Evolutionary conservation across 2,888 invertebrate species (phyloP), one percentile per base, ranked within the genome.

Genomic region (Orthosia gracilis): DNA sequence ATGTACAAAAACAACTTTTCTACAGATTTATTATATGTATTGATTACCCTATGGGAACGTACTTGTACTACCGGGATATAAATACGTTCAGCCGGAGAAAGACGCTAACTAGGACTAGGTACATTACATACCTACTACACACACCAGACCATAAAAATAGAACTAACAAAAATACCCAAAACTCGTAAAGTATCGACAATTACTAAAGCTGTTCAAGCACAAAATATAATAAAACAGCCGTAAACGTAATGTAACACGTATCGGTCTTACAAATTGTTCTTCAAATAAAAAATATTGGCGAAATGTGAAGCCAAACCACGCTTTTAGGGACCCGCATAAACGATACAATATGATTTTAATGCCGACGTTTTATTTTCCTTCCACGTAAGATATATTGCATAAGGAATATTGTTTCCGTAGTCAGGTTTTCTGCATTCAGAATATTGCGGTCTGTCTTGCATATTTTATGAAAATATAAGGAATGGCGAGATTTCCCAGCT

Each of bases 221-320:
- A 72, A 80, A 85, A 83, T 67, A 65, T 57, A 76, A 74, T 76
- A 71, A 79, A 81, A 87, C 80, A 74, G 64, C 66, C 67, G 75
- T 76, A 79, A 80, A 78, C 63, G 69, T 80, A 81, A 88, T 65
- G 65, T 58, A 62, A 76, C 85, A 88, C 87, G 86, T 83, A 71
- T 74, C 40, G 69, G 82, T 77, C 83, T 83, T 80, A 76, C 84
- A 88, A 89, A 89, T 89, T 87, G 86, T 86, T 85, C 78, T 83
- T 78, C 78, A 78, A 85, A 89, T 87, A 88, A 84, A 89, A 89
- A 82, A 69, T 73, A 82, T 82, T 79, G 76, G 71, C 50, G 62
- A 61, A 80, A 82, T 86, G 79, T 80, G 86, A 73, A 73, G 9
- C 67, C 67, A 61, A 76, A 75, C 74, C 61, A 26, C 59, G 40